Base-by-base conservation (phyloP, 2,113 vertebrate species). In the Thomomys bottae region DNA sequence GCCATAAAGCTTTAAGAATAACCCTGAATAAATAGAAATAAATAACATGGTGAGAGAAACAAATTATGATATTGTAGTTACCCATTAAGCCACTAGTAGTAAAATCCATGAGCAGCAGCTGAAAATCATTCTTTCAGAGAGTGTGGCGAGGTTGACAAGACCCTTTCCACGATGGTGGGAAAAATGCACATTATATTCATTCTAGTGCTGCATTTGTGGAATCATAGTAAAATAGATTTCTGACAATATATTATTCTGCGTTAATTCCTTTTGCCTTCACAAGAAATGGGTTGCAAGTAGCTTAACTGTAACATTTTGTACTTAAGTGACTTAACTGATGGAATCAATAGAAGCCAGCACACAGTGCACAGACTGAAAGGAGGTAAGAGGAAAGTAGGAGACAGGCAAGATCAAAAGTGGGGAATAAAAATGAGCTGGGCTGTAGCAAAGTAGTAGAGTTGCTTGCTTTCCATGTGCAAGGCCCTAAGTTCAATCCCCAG, bases 31-130 rank as follows among this genome's bases (percentile, higher is more conserved):
- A 73, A 92, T 82, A 78, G 73, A 34, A 80, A 75, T 85, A 92
- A 57, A 92, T 94, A 86, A 90, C 82, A 90, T 81, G 54, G 75
- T 54, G 36, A 87, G 28, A 70, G 36, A 68, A 77, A 85, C 21
- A 88, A 23, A 81, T 59, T 84, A 34, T 36, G 23, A 63, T 92
- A 76, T 67, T 72, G 77, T 78, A 84, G 38, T 57, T 82, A 84
- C 18, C 70, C 42, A 66, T 70, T 85, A 64, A 95, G 82, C 9
- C 4, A 73, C 40, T 54, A 49, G 24, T 91, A 30, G 26, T 36
- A 61, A 91, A 67, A 84, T 84, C 23, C n/a, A 89, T 80, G 38
- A 81, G 23, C 30, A 84, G 17, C 5, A 77, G 28, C 32, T 77
- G 30, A 8, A 80, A 77, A 84, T 89, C 17, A 77, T 42, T 54